Base-by-base conservation (phyloP, 2,888 invertebrate species). In the Eumacrocentrus americanus region DNA sequence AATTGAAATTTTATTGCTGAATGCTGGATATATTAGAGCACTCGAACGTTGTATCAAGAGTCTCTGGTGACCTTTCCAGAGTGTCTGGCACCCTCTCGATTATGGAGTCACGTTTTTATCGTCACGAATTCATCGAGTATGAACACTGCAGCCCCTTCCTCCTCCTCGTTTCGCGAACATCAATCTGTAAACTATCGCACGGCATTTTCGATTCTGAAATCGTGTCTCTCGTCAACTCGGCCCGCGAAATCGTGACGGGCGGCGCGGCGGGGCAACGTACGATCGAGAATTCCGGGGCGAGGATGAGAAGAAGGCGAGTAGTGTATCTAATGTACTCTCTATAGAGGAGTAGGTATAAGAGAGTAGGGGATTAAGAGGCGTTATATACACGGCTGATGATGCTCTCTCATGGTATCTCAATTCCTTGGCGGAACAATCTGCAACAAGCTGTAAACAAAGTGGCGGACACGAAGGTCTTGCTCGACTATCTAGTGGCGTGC, bases 401-500 rank as follows among this genome's bases (percentile, higher is more conserved):
- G 47, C 44, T 35, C 22, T 47, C 46, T 35, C 44, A 56, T 47
- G 46, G 38, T 50, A 60, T 60, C 55, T 60, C 50, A 60, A 60
- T 60, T 55, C 50, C 47, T 50, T 50, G 35, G 40, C 50, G 37
- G 55, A 51, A 55, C 50, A 60, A 60, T 60, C 55, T 60, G 22
- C 48, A 44, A 60, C 60, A 60, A 60, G 60, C 60, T 60, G 60
- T 50, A 55, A 60, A 60, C 60, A 60, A 55, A 58, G 42, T 42
- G 42, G 34, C 46, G 46, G 46, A 37, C 53, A 54, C 29, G 51
- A 52, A 42, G 40, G 42, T 40, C 51, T 59, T 61, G 67, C n/a
- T n/a, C n/a, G n/a, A n/a, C 71, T 74, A 76, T 77, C 74, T 73
- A 75, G 70, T 74, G 72, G 75, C 75, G 70, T 73, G 70, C 70